Base-by-base conservation (phyloP, 2,113 vertebrate genomes). In the Sapayoa aenigma region DNA sequence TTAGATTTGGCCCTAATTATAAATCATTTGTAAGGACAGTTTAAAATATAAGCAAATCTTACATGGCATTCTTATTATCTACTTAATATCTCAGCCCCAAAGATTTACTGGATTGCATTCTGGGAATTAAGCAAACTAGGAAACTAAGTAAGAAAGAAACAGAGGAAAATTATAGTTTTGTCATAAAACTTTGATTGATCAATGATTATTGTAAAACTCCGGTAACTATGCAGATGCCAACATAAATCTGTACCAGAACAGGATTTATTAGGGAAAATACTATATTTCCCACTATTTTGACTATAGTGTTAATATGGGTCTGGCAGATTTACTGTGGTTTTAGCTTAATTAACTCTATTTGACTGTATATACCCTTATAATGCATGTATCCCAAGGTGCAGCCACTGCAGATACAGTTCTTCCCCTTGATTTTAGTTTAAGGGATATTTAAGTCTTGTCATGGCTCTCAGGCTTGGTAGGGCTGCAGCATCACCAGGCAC, bases 41-140 rank as follows among this genome's bases (percentile, higher is more conserved):
- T 97, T 97, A 97, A 97, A 97, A 98, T 96, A 96, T 97, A 97
- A 96, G 97, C 97, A 97, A 98, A 97, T 97, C 97, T 97, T 94
- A 95, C 79, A 88, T 96, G 96, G 97, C 97, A 95, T 96, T 96
- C 97, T 98, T 97, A 97, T 97, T 97, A 98, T 98, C 98, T 97
- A 94, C 97, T 98, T 97, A 97, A 97, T 97, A 97, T 96, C 87
- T 41, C 49, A 49, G 82, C 39, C 62, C 72, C 88, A 85, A 96
- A 98, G 97, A 97, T 98, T 98, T 98, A 98, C 69, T 69, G 93
- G 84, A 96, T 81, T 76, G 41, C 86, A 95, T 98, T 98, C 96
- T 97, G 97, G 97, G 97, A 98, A 98, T 97, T 97, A 96, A 96
- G 96, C 96, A 98, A 97, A 97, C 66, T 96, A 96, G 96, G 96